Evolutionary conservation across 1,140 invertebrate species (phyloP), one percentile per base, ranked within the genome.

Genomic region (Diuraphis noxia): DNA sequence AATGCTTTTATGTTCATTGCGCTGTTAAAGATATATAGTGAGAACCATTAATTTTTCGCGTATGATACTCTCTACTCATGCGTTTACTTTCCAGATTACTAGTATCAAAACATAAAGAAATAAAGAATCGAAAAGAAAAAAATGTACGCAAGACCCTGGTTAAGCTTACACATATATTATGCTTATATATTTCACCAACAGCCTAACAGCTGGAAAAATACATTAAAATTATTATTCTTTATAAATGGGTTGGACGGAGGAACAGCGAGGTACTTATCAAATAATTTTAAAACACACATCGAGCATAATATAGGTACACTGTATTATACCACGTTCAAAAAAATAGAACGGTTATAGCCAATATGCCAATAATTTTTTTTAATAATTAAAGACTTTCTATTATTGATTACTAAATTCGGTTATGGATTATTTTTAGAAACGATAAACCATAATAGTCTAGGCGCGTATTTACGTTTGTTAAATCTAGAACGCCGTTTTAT

Each of bases 21-120:
- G 40, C 40, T 84, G 82, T 84, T 25, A 84, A 30, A 43, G 40
- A 84, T 41, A 84, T 82, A 84, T 84, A n/a, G 40, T n/a, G 17
- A 82, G 82, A 84, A 84, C 82, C 82, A 84, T 84, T 84, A 84
- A 84, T 84, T 43, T 84, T 84, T 84, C 40, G 30, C 21, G 9
- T 84, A 43, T 43, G 41, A 84, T 84, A 84, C 82, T 41, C 30
- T 82, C 79, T 82, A 82, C 38, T 82, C 79, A 40, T 40, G 79
- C 79, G 38, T 82, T 82, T 82, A 82, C 38, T 82, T 40, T 82
- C 21, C 25, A 82, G 79, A 82, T 82, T 82, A 82, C 79, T 38
- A 8, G 21, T 41, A 82, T 41, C 38, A 82, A 41, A 82, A 9
- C 36, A 13, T 40, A 40, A 82, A 82, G 79, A 82, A 82, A 13